Evolutionary conservation across 2,113 vertebrate genomes (phyloP), one percentile per base, ranked within the genome.

Genomic region (Cygnus atratus): DNA sequence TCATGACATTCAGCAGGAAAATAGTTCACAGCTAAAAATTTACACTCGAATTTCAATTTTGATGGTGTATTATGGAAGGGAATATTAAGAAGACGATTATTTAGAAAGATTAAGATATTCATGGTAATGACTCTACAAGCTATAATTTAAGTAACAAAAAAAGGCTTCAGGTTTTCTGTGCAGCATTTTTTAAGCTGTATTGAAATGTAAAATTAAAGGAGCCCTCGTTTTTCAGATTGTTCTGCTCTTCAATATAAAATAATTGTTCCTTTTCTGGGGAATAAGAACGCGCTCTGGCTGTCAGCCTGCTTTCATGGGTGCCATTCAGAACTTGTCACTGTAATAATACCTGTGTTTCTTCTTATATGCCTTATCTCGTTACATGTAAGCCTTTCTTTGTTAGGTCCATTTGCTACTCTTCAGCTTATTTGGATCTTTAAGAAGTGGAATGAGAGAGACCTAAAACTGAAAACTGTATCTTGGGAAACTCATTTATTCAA

Each of bases 71-170:
- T 90, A 76, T 79, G 18, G 54, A 90, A 88, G 71, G 41, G 55
- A 92, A 87, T 89, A 92, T 83, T 87, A 93, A 91, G 74, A 97
- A 82, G 41, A 87, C 61, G 21, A 85, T 91, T 10, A 81, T 93
- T 95, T 94, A 57, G 81, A 86, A 86, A 95, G 68, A 91, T 90
- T 89, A 92, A 91, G 86, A 85, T 93, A 92, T 90, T 94, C 15
- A 58, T 59, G 20, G 44, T 68, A 88, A 81, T 83, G 68, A 9
- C 43, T 93, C 79, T 29, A 57, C n/a, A 92, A 93, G 52, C 48
- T 91, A 66, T 84, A 96, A 90, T 92, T 95, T 95, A 84, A 90
- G 16, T 66, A 84, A 65, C 13, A 83, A 89, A 96, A 93, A 94
- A 87, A 89, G 3, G 55, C 46, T 89, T 43, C 31, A 73, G 80